phyloP scores from a whole-genome alignment of 2,113 vertebrate genomes.

The Maccullochella peelii region DNA sequence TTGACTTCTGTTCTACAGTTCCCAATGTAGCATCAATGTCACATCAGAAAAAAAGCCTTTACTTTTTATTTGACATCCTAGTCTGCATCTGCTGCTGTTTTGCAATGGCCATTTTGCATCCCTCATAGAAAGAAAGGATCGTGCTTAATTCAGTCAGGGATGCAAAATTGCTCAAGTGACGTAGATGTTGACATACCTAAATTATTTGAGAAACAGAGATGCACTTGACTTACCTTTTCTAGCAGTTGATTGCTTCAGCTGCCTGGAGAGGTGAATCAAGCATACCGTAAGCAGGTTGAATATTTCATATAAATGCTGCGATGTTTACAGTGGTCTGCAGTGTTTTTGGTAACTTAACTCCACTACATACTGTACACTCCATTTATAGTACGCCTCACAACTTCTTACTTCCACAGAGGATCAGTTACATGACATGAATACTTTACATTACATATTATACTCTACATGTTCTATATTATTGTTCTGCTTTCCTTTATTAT shows the following conservation, averaged over 20 bases:
- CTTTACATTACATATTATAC: neutral
- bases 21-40: constrained; percentile 45
- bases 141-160: constrained; percentile 12
- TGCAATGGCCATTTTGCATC: constrained; percentile 58
- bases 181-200: constrained; percentile 7
- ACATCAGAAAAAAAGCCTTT: neutral
- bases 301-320: neutral
- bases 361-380: neutral
- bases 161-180: constrained; percentile 60
- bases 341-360: neutral
- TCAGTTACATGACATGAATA: constrained; percentile 11
- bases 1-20: constrained; percentile 62
- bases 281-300: neutral
- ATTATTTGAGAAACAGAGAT: neutral
- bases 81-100: constrained; percentile 65
- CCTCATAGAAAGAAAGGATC: constrained; percentile 13
- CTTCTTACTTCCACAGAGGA: constrained; percentile 55
- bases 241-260: constrained; percentile 10
- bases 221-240: constrained; percentile 25
- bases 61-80: constrained; percentile 23
- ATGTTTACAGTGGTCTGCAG: constrained; percentile 2
- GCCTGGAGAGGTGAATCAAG: constrained; percentile 21
- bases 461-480: neutral
- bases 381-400: constrained; percentile 22
- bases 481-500: neutral